Base-by-base conservation (phyloP, 2,888 invertebrate species). In the Philereme vetulata region DNA sequence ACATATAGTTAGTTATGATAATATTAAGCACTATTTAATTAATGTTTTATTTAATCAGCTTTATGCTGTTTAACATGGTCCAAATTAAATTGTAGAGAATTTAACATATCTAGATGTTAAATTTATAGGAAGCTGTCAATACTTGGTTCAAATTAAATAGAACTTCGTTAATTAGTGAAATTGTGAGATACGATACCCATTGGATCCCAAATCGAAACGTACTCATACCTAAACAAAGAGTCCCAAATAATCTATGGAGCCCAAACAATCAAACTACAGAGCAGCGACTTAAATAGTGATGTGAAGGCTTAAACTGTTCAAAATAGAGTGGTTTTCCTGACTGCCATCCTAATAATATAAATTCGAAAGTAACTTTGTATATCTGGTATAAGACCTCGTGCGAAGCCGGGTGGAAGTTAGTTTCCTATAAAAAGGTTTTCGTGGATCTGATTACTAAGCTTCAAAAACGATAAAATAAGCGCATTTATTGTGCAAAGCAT, bases 181-280 rank as follows among this genome's bases (percentile, higher is more conserved):
- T 45, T 45, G 44, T 5, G 21, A 49, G 36, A 32, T 35, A 42
- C 56, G 5, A n/a, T 48, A 49, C 21, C 10, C 38, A 59, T 45
- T 9, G 10, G 43, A 36, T 38, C 36, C 44, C 3, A 46, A 45
- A 44, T 21, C 7, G 6, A 44, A 44, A 21, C 44, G 21, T 44
- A 38, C 8, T n/a, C 43, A 8, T 57, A 45, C 35, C 34, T 43
- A 45, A 59, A 52, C 40, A 48, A 52, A 34, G 38, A 33, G 33
- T n/a, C 45, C 53, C 10, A 42, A 50, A 50, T 59, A 46, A 59
- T 54, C 40, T 46, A 33, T 38, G 21, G 40, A 48, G 33, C 33
- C 10, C 35, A 38, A 11, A 50, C 49, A 59, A 59, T 53, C 58
- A 45, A 59, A 45, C 49, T 49, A 59, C 53, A 40, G 4, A 9